Evolutionary conservation across 2,888 invertebrate genomes (phyloP), one percentile per base, ranked within the genome.

Genomic region (Brachyptera risi): DNA sequence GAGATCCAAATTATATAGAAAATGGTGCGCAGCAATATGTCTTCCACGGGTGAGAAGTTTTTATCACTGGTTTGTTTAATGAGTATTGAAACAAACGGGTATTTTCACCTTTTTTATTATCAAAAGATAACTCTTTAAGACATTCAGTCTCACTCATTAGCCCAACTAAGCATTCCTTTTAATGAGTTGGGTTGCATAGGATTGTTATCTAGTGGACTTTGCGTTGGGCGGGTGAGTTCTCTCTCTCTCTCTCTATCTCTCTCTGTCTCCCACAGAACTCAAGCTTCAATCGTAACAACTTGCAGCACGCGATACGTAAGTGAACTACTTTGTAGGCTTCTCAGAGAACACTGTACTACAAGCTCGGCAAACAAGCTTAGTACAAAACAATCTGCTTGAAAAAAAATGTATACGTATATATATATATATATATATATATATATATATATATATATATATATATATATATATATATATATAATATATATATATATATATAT

Each of bases 121-220:
- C 19, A 54, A 54, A 24, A 47, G 21, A 47, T 24, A 47, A 9
- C 9, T 21, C 35, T 19, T 19, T 54, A 54, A 54, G 54, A 37
- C 54, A 54, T 35, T 54, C 37, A 54, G 19, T n/a, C n/a, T 54
- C 54, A 54, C 54, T 54, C 54, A 54, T 54, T 54, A 54, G 54
- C 23, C 24, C 21, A 35, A 54, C 54, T 54, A 54, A 54, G 54
- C 37, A 19, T 31, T 17, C 35, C 37, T 54, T 37, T 37, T 54
- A 54, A 54, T 54, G 54, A 54, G 54, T 37, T 23, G 54, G 19
- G 17, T 5, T 19, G 31, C 31, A 5, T 31, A 11, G 44, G 54
- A 54, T 54, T 17, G 19, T 54, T 37, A 54, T 54, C 54, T 35
- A 13, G 15, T 44, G 4, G 15, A 17, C 9, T 35, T 35, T 13